Conservation (phyloP, 1,140 invertebrate species). For the Mizuhopecten yessoensis region DNA sequence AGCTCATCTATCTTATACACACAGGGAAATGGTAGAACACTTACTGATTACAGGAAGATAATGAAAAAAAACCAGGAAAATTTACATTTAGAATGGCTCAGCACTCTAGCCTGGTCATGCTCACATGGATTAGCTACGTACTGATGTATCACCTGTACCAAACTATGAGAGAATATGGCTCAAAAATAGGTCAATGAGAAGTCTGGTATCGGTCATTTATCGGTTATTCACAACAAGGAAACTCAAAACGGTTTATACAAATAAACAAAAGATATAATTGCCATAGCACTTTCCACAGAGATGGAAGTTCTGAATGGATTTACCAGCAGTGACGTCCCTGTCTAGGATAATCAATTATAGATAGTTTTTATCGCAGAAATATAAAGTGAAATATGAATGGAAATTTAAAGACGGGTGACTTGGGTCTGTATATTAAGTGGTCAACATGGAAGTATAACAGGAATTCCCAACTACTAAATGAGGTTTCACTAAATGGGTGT, state of each 20-base stretch:
- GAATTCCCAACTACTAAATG: neutral
- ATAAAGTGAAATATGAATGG: neutral
- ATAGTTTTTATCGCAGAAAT: neutral
- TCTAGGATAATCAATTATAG: neutral
- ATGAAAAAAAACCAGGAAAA: neutral
- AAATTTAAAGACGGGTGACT: neutral
- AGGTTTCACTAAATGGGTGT: neutral
- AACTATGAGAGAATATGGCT: neutral
- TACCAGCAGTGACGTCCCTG: neutral
- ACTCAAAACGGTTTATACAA: neutral
- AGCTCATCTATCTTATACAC: no score
- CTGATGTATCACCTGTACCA: neutral
- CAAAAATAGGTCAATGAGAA: neutral
- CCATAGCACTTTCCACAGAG: neutral
- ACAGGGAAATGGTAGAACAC: no score
- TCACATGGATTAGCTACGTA: neutral
- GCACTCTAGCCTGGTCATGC: neutral
- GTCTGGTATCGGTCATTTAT: neutral
- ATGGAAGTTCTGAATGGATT: neutral
- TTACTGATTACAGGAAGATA: no score
- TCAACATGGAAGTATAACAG: no score
- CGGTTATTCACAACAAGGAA: neutral
- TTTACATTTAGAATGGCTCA: neutral
- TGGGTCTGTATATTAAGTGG: neutral
- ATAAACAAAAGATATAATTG: neutral